These are phyloP conservation scores for Theristicus caerulescens DNA, from an alignment of 2,113 vertebrate species.

Conservation along the genomic window DNA sequence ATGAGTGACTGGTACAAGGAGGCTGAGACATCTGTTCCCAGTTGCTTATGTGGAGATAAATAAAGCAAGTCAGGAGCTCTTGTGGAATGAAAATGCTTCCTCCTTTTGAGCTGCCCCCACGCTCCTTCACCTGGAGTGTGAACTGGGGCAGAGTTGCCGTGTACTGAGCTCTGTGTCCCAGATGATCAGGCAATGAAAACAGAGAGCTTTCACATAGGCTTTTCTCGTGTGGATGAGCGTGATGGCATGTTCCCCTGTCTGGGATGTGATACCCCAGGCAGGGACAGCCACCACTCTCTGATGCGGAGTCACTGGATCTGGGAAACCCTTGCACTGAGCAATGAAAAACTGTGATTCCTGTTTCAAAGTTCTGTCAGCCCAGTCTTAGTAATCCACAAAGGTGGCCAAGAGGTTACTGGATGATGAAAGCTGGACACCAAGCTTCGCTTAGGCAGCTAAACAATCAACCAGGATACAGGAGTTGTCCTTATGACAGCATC, in stretches of 20 bases:
- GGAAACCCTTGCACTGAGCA: not conserved
- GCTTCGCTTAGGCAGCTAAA: not conserved
- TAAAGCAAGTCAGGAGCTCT: not conserved
- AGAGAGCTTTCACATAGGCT: not conserved
- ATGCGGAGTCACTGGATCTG: not conserved
- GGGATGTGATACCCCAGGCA: not conserved
- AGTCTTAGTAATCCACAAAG: not conserved
- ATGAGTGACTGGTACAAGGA: conserved; percentile 37
- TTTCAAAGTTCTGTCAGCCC: not conserved
- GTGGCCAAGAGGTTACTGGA: not conserved
- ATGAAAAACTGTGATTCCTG: not conserved
- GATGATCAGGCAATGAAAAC: not conserved
- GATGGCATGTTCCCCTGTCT: not conserved
- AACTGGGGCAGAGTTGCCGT: not conserved
- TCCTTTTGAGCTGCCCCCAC: not conserved
- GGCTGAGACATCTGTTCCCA: not conserved
- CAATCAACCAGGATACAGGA: not conserved
- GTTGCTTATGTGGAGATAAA: not conserved
- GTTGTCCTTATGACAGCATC: not conserved
- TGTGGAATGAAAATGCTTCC: not conserved
- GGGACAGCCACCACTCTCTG: accelerated
- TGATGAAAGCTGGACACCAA: not conserved
- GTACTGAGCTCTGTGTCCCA: not conserved
- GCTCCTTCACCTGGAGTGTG: not conserved
- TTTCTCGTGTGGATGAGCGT: accelerated